Evolutionary conservation across 2,888 invertebrate species (phyloP), one percentile per base, ranked within the genome.

Genomic region (Chrysolina oricalcia): DNA sequence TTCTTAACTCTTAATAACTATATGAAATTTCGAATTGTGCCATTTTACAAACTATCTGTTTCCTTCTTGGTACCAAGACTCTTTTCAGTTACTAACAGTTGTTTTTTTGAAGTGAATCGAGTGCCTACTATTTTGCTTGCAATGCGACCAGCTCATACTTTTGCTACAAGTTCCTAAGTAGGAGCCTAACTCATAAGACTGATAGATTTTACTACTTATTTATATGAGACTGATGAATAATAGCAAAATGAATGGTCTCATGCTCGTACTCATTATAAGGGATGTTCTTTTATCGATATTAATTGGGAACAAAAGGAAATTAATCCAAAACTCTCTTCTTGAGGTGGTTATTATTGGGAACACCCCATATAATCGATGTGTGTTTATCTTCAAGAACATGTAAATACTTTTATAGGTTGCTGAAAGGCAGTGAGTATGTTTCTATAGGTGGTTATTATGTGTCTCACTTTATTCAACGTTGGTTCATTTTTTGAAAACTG

Each of bases 101-200:
- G 35, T 6, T 72, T 35, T 67, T 63, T 56, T 56, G 76, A 72
- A 72, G 74, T 79, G 79, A 84, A 85, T 83, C 81, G 86, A 86
- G 87, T 87, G 87, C 87, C 87, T 87, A 86, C 84, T 83, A 70
- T 40, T 48, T 83, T 78, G 81, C 76, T 81, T 79, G 80, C 81
- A 81, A 81, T 81, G 77, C 78, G 82, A 83, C 82, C 83, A 81
- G 84, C 83, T 83, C 84, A 82, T 75, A 64, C 76, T 80, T 87
- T 87, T 87, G 86, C 87, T 87, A 86, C 86, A 87, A 87, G 86
- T 87, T 86, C 87, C 87, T 86, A 63, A 72, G 72, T 62, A 70
- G 86, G 87, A 85, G 85, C 84, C 87, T 83, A 87, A 87, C 87
- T 86, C 83, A 86, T 88, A 88, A 88, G 88, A 88, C 88, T 88